Base-by-base conservation (phyloP, 2,888 invertebrate genomes). In the Melanargia galathea region DNA sequence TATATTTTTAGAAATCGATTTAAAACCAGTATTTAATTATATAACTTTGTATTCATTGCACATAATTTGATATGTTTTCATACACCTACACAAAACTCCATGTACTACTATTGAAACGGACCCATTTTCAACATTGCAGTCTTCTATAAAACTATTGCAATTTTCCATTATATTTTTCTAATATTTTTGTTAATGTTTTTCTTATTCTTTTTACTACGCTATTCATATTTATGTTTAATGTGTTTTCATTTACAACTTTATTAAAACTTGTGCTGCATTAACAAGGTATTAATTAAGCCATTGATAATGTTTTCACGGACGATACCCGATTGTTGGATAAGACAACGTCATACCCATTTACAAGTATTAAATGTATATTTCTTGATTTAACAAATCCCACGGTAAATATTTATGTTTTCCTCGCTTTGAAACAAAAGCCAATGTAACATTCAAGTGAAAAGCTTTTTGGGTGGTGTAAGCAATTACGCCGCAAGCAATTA, bases 71-170 rank as follows among this genome's bases (percentile, higher is more conserved):
- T 13, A 48, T 49, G 3, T 5, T 49, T n/a, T 26, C n/a, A 2
- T n/a, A 8, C 43, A 26, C 13, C 0, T 24, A 48, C 1, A 48
- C 6, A 13, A n/a, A 18, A 8, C n/a, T 26, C 22, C 11, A 2
- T 48, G 16, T 49, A 26, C n/a, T n/a, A 7, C 13, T 49, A 3
- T 30, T 26, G 13, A 49, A 51, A 20, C 6, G 6, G 20, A 33
- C 51, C 51, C 51, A 51, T 51, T 51, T 33, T 51, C 51, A 51
- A 51, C 33, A 33, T 51, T 33, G 5, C 51, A 51, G 18, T 33
- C 10, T 51, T 4, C 7, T 26, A 7, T 48, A n/a, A 6, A 26
- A 26, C 16, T 3, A 11, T 2, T 18, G 43, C 43, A 43, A 2
- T 43, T 43, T 18, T 43, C 11, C 11, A 3, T 38, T 13, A n/a